Evolutionary conservation across 2,888 invertebrate genomes (phyloP).

Genomic region (Heliconius sara): DNA sequence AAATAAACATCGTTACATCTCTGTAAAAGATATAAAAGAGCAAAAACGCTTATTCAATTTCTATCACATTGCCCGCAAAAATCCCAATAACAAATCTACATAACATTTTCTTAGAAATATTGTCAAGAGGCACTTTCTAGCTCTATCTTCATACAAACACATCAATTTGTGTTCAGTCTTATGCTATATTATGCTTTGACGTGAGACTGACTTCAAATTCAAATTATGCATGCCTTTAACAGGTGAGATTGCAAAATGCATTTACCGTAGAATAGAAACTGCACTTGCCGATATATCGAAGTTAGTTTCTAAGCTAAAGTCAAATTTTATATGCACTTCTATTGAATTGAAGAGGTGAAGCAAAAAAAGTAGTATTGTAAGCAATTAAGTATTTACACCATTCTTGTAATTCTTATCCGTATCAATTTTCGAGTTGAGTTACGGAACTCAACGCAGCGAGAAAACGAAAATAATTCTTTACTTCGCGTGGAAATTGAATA

Average conservation of each 20-base stretch:
- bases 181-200: constrained; percentile 14
- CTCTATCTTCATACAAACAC: background rate
- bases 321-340: background rate
- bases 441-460: too few species aligned
- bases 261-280: background rate
- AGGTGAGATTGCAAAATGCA: constrained; percentile 12
- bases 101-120: constrained; percentile 4
- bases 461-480: too few species aligned
- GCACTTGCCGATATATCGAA: background rate
- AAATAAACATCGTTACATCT: too few species aligned
- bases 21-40: too few species aligned
- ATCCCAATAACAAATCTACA: too few species aligned
- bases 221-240: constrained; percentile 18
- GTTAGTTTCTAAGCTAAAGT: background rate
- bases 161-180: constrained; percentile 15
- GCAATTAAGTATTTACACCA: background rate
- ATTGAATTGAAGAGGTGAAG: background rate
- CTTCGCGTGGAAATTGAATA: too few species aligned
- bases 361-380: background rate
- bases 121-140: background rate
- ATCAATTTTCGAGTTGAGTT: too few species aligned
- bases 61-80: too few species aligned
- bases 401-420: too few species aligned
- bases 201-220: constrained; percentile 10
- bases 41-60: too few species aligned